Evolutionary conservation across 2,113 vertebrate genomes (phyloP), one percentile per base, ranked within the genome.

Genomic region (Mormyrus lacerda): DNA sequence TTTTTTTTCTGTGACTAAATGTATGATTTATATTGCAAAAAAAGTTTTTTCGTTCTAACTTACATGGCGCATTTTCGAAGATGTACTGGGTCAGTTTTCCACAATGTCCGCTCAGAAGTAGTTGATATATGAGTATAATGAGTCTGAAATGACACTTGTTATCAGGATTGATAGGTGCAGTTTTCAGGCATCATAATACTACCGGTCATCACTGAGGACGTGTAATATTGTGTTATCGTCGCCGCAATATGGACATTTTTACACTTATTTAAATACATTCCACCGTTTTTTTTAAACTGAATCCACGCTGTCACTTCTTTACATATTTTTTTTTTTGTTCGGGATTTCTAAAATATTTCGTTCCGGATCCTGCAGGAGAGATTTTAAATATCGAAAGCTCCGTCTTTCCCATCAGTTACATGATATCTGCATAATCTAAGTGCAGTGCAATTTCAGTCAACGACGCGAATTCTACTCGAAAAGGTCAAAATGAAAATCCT

Each of bases 401-500:
- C 65, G 79, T 85, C 53, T 88, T 53, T 88, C 13, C 51, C 61
- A 17, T 8, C 35, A 83, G 19, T 85, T 85, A 69, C 76, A 31
- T 24, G 35, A 90, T 85, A 31, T 85, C 82, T 65, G 15, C 42
- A 42, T 87, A 48, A 58, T 45, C 83, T 53, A 55, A 58, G 58
- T 85, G 83, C 65, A 44, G 61, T 45, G 42, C 39, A 88, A 48
- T 48, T 50, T 48, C 51, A 50, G 51, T 69, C 85, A 4, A 7
- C 45, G 45, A 89, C 88, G 51, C 42, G 90, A 90, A 87, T 92
- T 24, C 69, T 76, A 73, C 90, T 83, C 89, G 89, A 87, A 90
- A 90, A 91, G 58, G 88, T 58, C 90, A 96, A 91, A 92, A 96
- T 96, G 95, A 92, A 92, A 89, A 61, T 93, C 91, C 85, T 94